Evolutionary conservation across 2,113 vertebrate genomes (phyloP).

Genomic region (Callipepla californica): DNA sequence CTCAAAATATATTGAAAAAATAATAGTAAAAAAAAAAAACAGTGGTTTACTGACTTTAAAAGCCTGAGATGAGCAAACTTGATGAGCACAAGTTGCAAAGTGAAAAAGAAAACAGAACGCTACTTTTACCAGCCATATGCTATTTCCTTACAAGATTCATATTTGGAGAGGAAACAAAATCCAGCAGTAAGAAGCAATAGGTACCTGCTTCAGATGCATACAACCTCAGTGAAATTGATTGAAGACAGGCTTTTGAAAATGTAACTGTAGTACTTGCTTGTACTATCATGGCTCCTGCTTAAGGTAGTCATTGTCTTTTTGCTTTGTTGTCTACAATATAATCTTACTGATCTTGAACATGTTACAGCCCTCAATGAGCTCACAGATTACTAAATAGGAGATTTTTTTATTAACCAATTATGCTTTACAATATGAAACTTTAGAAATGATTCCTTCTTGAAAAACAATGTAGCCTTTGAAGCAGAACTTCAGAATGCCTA

Average conservation of each 20-base stretch:
- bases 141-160: neutral
- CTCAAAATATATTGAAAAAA: neutral
- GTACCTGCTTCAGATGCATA: neutral
- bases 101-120: neutral
- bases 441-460: neutral
- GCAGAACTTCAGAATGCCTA: neutral
- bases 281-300: neutral
- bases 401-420: neutral
- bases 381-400: rapidly evolving
- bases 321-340: neutral
- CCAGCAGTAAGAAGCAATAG: neutral
- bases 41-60: neutral
- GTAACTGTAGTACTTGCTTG: neutral
- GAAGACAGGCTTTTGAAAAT: neutral
- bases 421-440: neutral
- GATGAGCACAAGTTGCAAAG: neutral
- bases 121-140: neutral
- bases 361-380: neutral
- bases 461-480: neutral
- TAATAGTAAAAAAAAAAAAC: neutral
- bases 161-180: neutral
- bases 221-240: neutral
- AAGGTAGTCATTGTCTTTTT: neutral
- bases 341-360: neutral
- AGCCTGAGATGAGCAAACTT: neutral